Evolutionary conservation across 2,888 invertebrate genomes (phyloP).

Genomic region (Argyresthia goedartella): DNA sequence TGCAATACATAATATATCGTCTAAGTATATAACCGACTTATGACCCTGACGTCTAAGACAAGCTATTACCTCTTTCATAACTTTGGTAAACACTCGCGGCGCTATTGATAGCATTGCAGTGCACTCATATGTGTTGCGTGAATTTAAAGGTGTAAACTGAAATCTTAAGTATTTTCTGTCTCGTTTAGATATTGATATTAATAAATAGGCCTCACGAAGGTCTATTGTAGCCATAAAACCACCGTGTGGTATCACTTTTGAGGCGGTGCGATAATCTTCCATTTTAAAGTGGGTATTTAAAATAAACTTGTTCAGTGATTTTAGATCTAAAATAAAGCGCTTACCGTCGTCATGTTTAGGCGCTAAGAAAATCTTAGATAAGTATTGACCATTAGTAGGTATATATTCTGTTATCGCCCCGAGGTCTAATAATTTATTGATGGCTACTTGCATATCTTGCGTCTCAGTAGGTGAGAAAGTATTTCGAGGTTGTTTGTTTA

Average conservation of each 20-base stretch:
- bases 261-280: constrained; percentile 16
- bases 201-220: constrained; percentile 15
- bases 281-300: constrained; percentile 15
- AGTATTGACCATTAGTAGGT: constrained; percentile 3
- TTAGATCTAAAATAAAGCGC: constrained; percentile 15
- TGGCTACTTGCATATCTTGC: constrained; percentile 5
- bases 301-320: constrained; percentile 15
- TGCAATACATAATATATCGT: neutral
- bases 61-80: no score
- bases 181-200: constrained; percentile 12
- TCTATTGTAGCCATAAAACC: constrained; percentile 14
- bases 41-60: neutral
- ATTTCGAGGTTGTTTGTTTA: neutral
- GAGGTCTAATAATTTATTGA: constrained; percentile 5
- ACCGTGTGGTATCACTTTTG: constrained; percentile 8
- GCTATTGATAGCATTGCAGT: neutral
- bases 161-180: no score
- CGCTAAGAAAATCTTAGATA: constrained; percentile 11
- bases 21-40: neutral
- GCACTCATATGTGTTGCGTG: neutral
- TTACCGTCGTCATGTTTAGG: constrained; percentile 12
- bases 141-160: constrained; percentile 4
- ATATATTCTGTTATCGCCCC: constrained; percentile 6
- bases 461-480: neutral
- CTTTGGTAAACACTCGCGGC: constrained; percentile 1